Conservation (phyloP, 64 coral and sea anemone genomes). For the Porites lutea region DNA sequence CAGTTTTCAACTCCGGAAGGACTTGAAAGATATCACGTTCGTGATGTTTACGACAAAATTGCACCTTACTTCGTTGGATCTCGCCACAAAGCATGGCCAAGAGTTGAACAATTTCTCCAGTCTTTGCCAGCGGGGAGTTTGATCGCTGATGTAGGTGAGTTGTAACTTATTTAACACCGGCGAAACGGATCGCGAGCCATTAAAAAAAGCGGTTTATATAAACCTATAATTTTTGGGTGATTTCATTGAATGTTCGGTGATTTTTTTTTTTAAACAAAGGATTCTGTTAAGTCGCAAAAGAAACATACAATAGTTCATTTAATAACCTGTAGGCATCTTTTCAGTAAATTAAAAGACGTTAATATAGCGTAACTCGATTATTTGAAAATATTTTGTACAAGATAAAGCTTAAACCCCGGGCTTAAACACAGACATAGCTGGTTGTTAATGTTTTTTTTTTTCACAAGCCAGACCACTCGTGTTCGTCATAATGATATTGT, state of each 20-base stretch:
- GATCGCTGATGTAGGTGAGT: slow-evolving; percentile 92
- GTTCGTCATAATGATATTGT: no score
- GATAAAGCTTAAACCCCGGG: no score
- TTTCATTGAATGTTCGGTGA: neutral
- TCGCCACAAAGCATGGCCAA: slow-evolving; percentile 86
- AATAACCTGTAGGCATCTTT: no score
- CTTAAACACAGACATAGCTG: no score
- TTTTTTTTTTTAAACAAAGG: neutral
- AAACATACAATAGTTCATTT: neutral
- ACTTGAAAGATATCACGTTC: slow-evolving; percentile 82
- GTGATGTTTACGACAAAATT: slow-evolving; percentile 81
- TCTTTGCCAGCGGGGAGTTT: slow-evolving; percentile 72
- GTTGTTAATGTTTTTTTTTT: no score
- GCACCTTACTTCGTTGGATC: slow-evolving; percentile 76
- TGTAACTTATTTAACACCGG: no score
- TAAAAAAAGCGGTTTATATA: no score
- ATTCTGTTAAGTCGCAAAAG: neutral
- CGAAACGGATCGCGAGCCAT: no score
- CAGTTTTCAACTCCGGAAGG: slow-evolving; percentile 78
- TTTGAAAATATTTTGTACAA: no score
- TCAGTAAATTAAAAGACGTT: no score
- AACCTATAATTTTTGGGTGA: neutral
- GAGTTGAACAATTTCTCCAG: slow-evolving; percentile 77
- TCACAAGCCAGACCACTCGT: no score
- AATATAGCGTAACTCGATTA: no score